Evolutionary conservation across 2,888 invertebrate genomes (phyloP), one percentile per base, ranked within the genome.

Genomic region (Cataglyphis rosenhaueri): DNA sequence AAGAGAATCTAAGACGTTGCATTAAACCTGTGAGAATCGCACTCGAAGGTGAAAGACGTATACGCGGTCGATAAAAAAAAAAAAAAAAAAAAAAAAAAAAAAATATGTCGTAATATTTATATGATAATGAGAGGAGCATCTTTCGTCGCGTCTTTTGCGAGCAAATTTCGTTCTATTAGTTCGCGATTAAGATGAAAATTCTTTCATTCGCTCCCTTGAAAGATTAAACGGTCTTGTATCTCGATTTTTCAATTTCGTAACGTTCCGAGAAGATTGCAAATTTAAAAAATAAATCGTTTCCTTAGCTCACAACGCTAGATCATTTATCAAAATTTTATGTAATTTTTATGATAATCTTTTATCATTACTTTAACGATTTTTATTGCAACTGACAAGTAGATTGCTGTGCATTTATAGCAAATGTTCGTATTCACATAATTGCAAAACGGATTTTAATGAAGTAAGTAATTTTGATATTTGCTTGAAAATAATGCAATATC

Each of bases 1-100:
- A 79, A 84, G 66, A 79, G 81, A 71, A 41, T 75, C 61, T 52
- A 52, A 73, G 64, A 75, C 35, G 81, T 81, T 55, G 48, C 71
- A 73, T 44, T 52, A 68, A 81, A 84, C 61, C 48, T 29, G 76
- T 29, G 81, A 74, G 82, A 81, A 70, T 76, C 65, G 52, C 35
- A 41, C 38, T 52, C 15, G 48, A 48, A 52, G 41, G 35, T 38
- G 48, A 81, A 52, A 38, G 57, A 66, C 32, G n/a, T 41, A 21
- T 57, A 41, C 55, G 35, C 15, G 66, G 1, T 38, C 61, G 25
- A 71, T 48, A 35, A 25, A 25, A 25, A 25, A 25, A 25, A 25
- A 25, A 25, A 25, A 25, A 25, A 25, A 25, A 25, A 25, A 25
- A 21, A 21, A 32, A 32, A 29, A 61, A 70, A n/a, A 71, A 59